These are phyloP conservation scores for Lepilemur septentrionalis DNA, from an alignment of 2,797 vertebrate species.

Conservation along the genomic window DNA sequence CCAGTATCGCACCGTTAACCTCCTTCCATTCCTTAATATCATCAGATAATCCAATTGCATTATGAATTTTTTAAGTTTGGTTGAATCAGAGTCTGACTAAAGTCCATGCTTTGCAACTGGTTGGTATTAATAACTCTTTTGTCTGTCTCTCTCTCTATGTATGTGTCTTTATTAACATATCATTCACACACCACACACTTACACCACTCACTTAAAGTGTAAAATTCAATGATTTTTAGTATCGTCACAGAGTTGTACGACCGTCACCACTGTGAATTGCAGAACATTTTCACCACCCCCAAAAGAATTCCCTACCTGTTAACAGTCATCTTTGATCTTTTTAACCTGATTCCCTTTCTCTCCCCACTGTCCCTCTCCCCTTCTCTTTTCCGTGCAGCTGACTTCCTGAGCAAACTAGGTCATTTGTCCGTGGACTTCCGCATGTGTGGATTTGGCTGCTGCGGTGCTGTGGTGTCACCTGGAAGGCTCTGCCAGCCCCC, in stretches of 20 bases:
- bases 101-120: neutral
- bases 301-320: neutral
- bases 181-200: neutral
- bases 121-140: neutral
- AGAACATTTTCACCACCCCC: neutral
- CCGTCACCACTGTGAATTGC: neutral
- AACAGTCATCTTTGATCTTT: neutral
- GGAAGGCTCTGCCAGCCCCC: neutral
- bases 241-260: neutral
- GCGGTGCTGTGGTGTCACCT: neutral
- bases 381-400: neutral
- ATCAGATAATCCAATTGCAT: neutral
- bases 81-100: neutral
- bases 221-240: neutral
- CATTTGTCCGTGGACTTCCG: neutral
- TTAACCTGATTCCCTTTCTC: neutral
- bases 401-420: neutral
- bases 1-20: neutral
- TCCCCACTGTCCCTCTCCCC: neutral
- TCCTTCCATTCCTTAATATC: neutral
- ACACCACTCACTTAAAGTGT: neutral
- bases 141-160: neutral
- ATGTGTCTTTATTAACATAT: neutral
- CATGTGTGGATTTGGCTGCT: neutral
- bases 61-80: neutral